Base-by-base conservation (phyloP, 1,140 invertebrate species). In the Monochamus saltuarius region DNA sequence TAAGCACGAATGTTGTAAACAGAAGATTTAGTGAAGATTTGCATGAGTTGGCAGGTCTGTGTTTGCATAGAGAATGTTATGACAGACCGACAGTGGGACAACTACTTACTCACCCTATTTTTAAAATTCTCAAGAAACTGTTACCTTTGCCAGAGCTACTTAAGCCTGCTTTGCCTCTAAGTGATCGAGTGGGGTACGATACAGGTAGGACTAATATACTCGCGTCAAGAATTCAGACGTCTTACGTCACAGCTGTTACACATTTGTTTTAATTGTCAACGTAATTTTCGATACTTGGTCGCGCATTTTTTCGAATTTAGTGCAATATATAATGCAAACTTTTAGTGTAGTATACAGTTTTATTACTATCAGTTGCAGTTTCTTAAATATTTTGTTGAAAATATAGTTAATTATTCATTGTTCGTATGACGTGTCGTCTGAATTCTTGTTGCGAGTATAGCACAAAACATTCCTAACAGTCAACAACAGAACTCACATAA, bases 11-110 rank as follows among this genome's bases (percentile, higher is more conserved):
- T 59, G 71, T 64, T 57, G 73, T 79, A 7, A 77, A 79, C 34
- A 76, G 89, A 40, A 81, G 81, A 66, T 90, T 94, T 63, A 84
- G 84, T 17, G 84, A 87, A 61, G 75, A 84, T 66, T 89, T 94
- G 71, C 90, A 94, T 77, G 82, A 87, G 56, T 83, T 93, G 65
- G 83, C 86, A 38, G 86, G 89, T 64, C 69, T 87, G 8, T 91
- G 89, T 77, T 72, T 89, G 36, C 80, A 85, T 67, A 83, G 83
- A 61, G 87, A 89, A 66, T 84, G 87, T 1, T 74, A 75, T 7
- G 78, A 82, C 62, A 79, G 90, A 62, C 89, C 88, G 55, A 79
- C 81, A 29, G 80, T 85, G n/a, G 72, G 75, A 1, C 83, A 87
- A 66, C 74, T 93, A 39, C 74, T 91, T 14, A 82, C 78, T 51